Conservation (phyloP, 2,888 invertebrate species). For the Phymatocera aterrima region DNA sequence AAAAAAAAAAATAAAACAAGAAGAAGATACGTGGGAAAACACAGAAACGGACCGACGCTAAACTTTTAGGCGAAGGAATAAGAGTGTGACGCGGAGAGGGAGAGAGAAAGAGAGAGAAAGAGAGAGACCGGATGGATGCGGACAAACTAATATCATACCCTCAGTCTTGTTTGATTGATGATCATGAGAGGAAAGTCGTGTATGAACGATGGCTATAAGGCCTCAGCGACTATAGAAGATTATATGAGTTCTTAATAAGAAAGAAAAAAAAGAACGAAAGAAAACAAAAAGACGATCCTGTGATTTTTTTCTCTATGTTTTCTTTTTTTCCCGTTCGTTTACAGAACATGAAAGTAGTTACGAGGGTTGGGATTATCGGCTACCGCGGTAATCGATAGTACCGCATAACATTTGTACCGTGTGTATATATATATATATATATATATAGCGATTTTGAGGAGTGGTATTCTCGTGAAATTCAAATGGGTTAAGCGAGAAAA, state of each 20-base stretch:
- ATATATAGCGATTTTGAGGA: too few relatives aligned
- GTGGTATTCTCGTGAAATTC: slow-evolving; percentile 1
- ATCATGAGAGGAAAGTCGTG: slow-evolving; percentile 30
- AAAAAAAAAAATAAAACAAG: too few relatives aligned
- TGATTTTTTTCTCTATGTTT: too few relatives aligned
- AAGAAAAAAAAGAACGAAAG: too few relatives aligned
- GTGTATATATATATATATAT: slow-evolving; percentile 37
- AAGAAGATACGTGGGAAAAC: too few relatives aligned
- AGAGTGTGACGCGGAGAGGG: neutral
- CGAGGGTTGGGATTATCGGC: neutral
- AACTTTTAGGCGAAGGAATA: neutral
- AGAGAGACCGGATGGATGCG: slow-evolving; percentile 38
- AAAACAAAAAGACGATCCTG: too few relatives aligned
- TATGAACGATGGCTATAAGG: neutral
- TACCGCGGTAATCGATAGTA: neutral
- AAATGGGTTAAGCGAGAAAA: slow-evolving; percentile 50
- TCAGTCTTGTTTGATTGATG: slow-evolving; percentile 42
- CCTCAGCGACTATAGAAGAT: neutral
- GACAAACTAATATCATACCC: slow-evolving; percentile 25
- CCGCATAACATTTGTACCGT: neutral
- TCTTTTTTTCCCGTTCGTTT: neutral
- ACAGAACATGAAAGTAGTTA: slow-evolving; percentile 7
- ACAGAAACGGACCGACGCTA: neutral
- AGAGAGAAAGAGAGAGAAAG: too few relatives aligned
- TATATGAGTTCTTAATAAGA: neutral